Evolutionary conservation across 2,888 invertebrate species (phyloP).

Genomic region (Nomada flava): DNA sequence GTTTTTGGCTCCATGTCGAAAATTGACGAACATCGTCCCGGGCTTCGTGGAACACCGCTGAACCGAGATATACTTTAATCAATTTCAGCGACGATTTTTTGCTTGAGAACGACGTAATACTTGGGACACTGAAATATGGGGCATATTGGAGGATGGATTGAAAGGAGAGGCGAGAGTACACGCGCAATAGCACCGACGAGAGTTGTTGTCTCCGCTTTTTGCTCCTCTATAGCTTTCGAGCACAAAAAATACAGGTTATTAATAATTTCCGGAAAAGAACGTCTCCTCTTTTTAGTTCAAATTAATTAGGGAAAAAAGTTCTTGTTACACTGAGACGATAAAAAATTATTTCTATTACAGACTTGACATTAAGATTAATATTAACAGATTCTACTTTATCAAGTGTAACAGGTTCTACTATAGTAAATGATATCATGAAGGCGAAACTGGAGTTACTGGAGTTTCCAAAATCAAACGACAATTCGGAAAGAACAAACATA

Average conservation of each 20-base stretch:
- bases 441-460: neutral
- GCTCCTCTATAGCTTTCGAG: neutral
- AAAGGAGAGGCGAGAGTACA: neutral
- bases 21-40: neutral
- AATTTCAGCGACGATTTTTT: slow-evolving; percentile 2
- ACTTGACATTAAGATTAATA: too few species aligned
- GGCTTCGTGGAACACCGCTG: neutral
- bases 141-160: neutral
- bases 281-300: too few species aligned
- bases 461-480: slow-evolving; percentile 7
- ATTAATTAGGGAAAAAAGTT: too few species aligned
- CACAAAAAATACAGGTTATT: neutral
- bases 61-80: slow-evolving; percentile 21
- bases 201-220: neutral
- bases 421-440: too few species aligned
- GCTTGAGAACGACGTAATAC: neutral
- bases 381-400: too few species aligned
- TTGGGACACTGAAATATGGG: slow-evolving; percentile 3
- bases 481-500: neutral
- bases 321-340: too few species aligned
- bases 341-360: too few species aligned
- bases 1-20: neutral
- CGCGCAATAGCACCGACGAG: slow-evolving; percentile 6
- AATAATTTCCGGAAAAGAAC: neutral
- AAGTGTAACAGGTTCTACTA: too few species aligned